Percentiles rank a stretch among this genome's conserved stretches.
Conservation (phyloP, 2,113 vertebrate genomes). For the Chamaea fasciata region DNA sequence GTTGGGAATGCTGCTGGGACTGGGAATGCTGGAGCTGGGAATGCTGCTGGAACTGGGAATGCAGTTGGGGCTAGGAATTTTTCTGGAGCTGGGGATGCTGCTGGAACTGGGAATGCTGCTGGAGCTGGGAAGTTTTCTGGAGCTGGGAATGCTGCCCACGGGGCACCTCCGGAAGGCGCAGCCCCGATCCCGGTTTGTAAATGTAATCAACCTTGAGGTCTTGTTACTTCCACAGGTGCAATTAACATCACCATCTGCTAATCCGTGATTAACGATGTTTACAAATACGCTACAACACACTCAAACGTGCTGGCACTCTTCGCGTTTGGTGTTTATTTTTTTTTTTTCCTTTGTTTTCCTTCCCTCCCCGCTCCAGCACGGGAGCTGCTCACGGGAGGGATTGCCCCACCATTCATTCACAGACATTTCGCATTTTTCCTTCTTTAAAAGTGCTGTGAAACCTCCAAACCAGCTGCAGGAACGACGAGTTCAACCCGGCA, state of each 20-base stretch:
- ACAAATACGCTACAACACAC: constrained; percentile 77
- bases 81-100: rapidly evolving
- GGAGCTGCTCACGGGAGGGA: background rate
- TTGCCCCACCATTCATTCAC: background rate
- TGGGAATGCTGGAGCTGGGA: background rate
- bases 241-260: constrained; percentile 93
- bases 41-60: background rate
- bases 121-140: background rate
- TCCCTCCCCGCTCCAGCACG: rapidly evolving
- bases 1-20: rapidly evolving
- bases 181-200: constrained; percentile 74
- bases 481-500: background rate
- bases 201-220: constrained; percentile 90
- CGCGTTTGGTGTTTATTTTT: background rate
- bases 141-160: background rate
- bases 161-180: background rate
- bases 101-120: background rate
- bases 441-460: background rate
- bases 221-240: constrained; percentile 86
- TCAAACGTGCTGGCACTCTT: constrained; percentile 31
- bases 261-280: constrained; percentile 93
- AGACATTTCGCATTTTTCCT: background rate
- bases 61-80: background rate
- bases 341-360: background rate
- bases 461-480: constrained; percentile 37